phyloP scores from a whole-genome alignment of 2,113 vertebrate species.

The Silurus meridionalis region DNA sequence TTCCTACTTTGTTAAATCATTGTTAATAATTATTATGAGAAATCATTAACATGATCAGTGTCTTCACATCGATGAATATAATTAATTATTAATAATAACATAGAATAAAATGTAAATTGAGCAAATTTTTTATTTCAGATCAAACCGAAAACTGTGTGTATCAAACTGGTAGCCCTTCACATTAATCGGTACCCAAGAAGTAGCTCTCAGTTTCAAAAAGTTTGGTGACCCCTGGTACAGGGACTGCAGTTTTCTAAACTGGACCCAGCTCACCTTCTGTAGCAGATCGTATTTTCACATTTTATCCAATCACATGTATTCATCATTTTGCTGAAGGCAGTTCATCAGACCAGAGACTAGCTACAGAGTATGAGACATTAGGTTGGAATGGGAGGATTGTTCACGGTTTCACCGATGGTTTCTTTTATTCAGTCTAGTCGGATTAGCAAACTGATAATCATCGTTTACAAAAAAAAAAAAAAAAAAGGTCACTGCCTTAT shows the following conservation, averaged over 20 bases:
- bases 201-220: too few species aligned
- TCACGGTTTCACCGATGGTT: neutral
- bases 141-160: too few species aligned
- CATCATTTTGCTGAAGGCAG: neutral
- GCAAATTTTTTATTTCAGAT: too few species aligned
- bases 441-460: neutral
- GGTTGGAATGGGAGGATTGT: neutral
- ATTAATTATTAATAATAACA: too few species aligned
- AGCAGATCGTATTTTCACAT: neutral
- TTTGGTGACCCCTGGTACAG: too few species aligned
- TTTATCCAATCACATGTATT: neutral
- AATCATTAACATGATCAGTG: too few species aligned
- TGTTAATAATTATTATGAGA: too few species aligned
- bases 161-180: too few species aligned
- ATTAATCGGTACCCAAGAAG: too few species aligned
- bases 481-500: neutral
- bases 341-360: neutral
- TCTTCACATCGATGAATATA: too few species aligned
- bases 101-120: too few species aligned
- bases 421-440: neutral
- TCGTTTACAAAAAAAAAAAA: neutral
- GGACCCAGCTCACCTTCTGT: neutral
- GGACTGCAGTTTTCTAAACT: neutral
- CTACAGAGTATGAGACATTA: neutral
- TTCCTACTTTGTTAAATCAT: too few species aligned